Evolutionary conservation across 37 sponge, comb jelly and placozoan genomes (phyloP).

Genomic region (Theonella swinhoei): DNA sequence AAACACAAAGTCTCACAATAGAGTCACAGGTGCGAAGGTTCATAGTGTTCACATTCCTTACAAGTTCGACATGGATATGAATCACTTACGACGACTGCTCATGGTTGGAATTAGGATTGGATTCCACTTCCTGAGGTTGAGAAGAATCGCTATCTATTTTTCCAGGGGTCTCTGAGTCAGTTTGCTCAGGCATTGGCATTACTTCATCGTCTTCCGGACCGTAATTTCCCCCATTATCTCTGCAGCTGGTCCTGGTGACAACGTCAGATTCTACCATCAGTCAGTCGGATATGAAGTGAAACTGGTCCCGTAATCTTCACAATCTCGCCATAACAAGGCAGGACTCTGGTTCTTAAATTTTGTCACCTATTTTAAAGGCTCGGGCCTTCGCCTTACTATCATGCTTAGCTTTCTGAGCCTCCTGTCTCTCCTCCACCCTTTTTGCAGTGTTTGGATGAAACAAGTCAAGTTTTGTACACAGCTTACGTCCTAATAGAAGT

Average conservation of each 20-base stretch:
- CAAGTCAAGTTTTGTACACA: background rate
- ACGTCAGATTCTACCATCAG: background rate
- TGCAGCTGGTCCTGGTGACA: constrained; percentile 5
- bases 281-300: background rate
- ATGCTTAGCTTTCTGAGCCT: background rate
- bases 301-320: background rate
- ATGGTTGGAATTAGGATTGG: background rate
- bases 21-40: background rate
- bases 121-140: background rate
- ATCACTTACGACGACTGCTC: background rate
- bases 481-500: background rate
- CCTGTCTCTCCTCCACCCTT: background rate
- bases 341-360: background rate
- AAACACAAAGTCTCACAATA: background rate
- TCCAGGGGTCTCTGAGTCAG: no score
- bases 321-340: background rate
- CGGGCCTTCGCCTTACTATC: background rate
- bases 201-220: constrained; percentile 22
- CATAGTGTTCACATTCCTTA: background rate
- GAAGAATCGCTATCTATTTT: background rate
- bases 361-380: background rate
- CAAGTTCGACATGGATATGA: background rate
- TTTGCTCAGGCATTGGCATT: no score
- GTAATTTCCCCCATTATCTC: background rate
- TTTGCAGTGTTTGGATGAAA: background rate